phyloP scores from a whole-genome alignment of 2,888 invertebrate genomes.

The Sminthurinus aureus region DNA sequence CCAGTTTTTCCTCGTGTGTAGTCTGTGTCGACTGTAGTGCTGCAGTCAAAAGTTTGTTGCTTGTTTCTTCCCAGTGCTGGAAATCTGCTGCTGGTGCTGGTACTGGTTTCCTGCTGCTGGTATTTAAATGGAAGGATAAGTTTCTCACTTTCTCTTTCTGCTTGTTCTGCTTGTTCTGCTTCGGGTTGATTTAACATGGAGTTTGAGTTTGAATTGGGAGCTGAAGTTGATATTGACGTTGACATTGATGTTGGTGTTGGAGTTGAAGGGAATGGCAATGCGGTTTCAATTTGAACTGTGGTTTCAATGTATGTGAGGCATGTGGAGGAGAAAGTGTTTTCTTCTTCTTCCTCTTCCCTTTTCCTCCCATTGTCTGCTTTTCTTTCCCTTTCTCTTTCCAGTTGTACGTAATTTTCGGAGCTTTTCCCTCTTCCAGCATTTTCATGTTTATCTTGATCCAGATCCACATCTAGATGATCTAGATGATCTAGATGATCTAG shows the following conservation, averaged over 20 bases:
- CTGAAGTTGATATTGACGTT: too few relatives aligned
- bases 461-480: too few relatives aligned
- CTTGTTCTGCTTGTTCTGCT: neutral
- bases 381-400: neutral
- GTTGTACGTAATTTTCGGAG: too few relatives aligned
- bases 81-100: neutral
- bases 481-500: too few relatives aligned
- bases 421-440: too few relatives aligned
- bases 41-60: too few relatives aligned
- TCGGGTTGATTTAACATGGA: neutral
- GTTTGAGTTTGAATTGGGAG: neutral
- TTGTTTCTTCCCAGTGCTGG: neutral
- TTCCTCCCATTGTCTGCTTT: neutral
- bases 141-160: neutral
- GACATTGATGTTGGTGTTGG: neutral
- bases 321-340: neutral
- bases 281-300: constrained; percentile 1
- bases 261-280: neutral
- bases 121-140: neutral
- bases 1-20: neutral
- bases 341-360: neutral
- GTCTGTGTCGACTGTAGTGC: too few relatives aligned
- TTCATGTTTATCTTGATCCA: neutral
- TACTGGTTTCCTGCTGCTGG: neutral
- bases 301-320: constrained; percentile 3